These are phyloP conservation scores for Noctuana brunneofusca DNA, from an alignment of 2,888 invertebrate species.

Conservation along the genomic window DNA sequence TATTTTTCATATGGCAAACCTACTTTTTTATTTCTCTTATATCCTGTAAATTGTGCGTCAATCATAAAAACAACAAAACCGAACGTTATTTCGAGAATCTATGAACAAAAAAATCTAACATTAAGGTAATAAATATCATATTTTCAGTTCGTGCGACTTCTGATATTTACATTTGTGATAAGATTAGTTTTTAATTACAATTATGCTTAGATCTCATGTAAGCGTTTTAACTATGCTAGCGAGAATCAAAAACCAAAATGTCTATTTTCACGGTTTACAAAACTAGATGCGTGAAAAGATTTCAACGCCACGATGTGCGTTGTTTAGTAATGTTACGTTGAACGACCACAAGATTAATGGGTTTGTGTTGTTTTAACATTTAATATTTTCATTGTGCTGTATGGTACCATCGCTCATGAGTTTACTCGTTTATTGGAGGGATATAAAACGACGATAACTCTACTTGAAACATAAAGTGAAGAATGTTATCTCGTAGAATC, in stretches of 20 bases:
- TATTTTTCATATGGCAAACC: conserved; percentile 24
- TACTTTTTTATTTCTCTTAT: conserved; percentile 14
- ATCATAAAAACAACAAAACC: neutral
- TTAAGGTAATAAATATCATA: too few relatives aligned
- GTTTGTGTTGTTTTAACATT: neutral
- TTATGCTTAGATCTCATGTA: neutral
- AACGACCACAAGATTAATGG: conserved; percentile 11
- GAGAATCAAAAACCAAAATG: conserved; percentile 19
- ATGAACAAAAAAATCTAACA: too few relatives aligned
- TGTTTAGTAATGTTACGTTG: conserved; percentile 14
- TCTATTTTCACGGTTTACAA: conserved; percentile 17
- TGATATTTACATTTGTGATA: conserved; percentile 15
- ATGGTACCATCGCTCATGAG: conserved; percentile 5
- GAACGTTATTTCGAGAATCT: too few relatives aligned
- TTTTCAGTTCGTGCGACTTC: neutral
- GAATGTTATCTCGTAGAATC: conserved; percentile 15
- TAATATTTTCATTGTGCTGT: conserved; percentile 12
- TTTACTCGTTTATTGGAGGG: conserved; percentile 11
- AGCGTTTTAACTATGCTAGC: conserved; percentile 7
- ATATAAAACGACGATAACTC: conserved; percentile 17
- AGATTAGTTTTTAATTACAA: conserved; percentile 14
- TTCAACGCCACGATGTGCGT: conserved; percentile 10
- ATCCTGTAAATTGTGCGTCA: neutral
- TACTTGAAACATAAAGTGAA: conserved; percentile 8
- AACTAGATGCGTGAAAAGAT: conserved; percentile 10